Evolutionary conservation across 2,113 vertebrate genomes (phyloP), one percentile per base, ranked within the genome.

Genomic region (Turdus rufiventris): DNA sequence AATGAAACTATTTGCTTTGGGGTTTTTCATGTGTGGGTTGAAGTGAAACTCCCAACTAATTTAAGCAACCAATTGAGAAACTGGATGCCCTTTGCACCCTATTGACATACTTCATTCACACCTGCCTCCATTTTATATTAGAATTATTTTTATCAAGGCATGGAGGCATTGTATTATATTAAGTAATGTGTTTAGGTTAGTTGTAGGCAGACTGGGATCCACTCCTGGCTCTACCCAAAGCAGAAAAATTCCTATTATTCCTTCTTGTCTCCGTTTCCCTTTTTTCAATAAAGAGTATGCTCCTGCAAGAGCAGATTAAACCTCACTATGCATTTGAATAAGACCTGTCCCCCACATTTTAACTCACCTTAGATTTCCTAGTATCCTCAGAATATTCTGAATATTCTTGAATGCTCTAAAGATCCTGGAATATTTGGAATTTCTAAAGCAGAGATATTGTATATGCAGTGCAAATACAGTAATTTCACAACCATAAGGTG

Each of bases 161-260:
- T 28, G 5, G 12, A 85, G 14, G 8, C 5, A 0, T 38, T 79
- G 4, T 0, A 3, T n/a, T 81, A 12, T 50, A 51, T 43, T 53
- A 72, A 85, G 62, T 12, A 73, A 14, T 21, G 2, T 17, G 14
- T 54, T 87, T 36, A 77, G 8, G 8, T 11, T 60, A 4, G 2
- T 34, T 56, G 5, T 48, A 81, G 21, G 12, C 8, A 31, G 15
- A 10, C 6, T 31, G 17, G 25, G 9, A 72, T 72, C 10, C 10
- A 14, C 15, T 84, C 5, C 14, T 56, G 3, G 0, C 1, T 86
- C 15, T 60, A 9, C 20, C 4, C 12, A 21, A 12, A 53, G 7
- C 6, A 71, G 14, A 29, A 53, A 11, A 4, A 17, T n/a, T n/a
- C 11, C 1, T 0, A 2, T 20, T 38, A 29, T 33, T 84, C 25